Base-by-base conservation (phyloP, 2,797 vertebrate species). In the Sardinella longiceps region DNA sequence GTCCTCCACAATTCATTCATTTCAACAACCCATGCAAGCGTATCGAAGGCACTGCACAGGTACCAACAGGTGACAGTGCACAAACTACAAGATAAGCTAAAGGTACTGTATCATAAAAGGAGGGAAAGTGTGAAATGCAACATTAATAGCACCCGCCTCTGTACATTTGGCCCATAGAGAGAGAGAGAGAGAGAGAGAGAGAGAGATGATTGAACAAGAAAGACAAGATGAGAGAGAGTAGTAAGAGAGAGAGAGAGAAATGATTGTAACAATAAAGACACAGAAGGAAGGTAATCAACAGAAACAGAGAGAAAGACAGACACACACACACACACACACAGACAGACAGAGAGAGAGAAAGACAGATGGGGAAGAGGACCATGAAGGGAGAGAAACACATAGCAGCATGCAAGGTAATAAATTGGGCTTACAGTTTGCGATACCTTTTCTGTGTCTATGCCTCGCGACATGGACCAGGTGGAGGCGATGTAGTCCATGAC, bases 401-500 rank as follows among this genome's bases (percentile, higher is more conserved):
- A 77, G 33, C 14, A 50, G 86, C 83, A 81, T 86, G 87, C 81
- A 48, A 82, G 85, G 70, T 81, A 85, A 82, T 87, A 82, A 86
- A 87, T 84, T 58, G 77, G 83, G 80, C 83, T 85, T 84, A 81
- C 83, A 87, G 84, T 84, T 66, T 82, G 70, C 82, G 82, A 81
- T 91, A 97, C 97, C 96, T 97, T 98, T 93, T 98, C 97, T 0
- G 97, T 99, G 92, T 99, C 98, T 82, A 99, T 99, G 77, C 98
- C 98, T 87, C 97, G 95, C 63, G 98, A 99, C 98, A 99, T 99
- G 87, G 98, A 99, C 98, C 98, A 99, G 63, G 98, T 99, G 87
- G 98, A 99, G 87, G 98, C 98, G 0, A 99, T 99, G 87, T 99
- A 99, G 94, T 99, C 98, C 98, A 99, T 99, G 70, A 99, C 98